Base-by-base conservation (phyloP, 1,140 invertebrate genomes). In the Lethrus apterus region DNA sequence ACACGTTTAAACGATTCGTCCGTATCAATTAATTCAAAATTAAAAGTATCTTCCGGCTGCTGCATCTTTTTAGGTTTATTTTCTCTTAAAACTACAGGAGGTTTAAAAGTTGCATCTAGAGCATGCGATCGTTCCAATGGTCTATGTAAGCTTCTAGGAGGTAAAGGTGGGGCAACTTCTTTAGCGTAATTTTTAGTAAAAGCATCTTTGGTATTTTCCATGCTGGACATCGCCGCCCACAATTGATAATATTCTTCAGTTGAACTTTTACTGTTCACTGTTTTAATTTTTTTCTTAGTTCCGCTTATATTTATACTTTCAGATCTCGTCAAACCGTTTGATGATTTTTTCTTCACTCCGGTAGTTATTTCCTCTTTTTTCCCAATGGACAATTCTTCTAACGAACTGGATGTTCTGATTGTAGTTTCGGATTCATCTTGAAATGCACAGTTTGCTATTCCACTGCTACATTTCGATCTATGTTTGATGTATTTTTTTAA, bases 1-100 rank as follows among this genome's bases (percentile, higher is more conserved):
- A 38, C 9, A 23, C 18, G 52, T 59, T 38, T 48, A 54, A 30
- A 50, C 40, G 35, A 53, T 63, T 83, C 84, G 60, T 86, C 83
- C 14, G 81, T 83, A 57, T 86, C 84, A 41, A 86, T 83, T 30
- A 86, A 76, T 65, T 86, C 83, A 64, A 86, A 85, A 47, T 76
- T 78, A 62, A 86, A 86, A 42, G 78, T 77, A 61, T 84, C 84
- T 69, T 86, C 83, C 2, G 76, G 75, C 34, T 76, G 79, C 38
- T 75, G 68, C 44, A 66, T 42, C 61, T 70, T 54, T 68, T 74
- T 76, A 45, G 75, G 75, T 61, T 77, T 77, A 48, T 73, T 68
- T 62, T 79, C 74, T 48, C 78, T 67, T 26, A 75, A 73, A 15
- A 68, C 57, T 7, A 57, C 52, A 4, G 65, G 64, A 13, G 65